Conservation (phyloP, 2,113 vertebrate genomes). For the Macheiramphus alcinus region DNA sequence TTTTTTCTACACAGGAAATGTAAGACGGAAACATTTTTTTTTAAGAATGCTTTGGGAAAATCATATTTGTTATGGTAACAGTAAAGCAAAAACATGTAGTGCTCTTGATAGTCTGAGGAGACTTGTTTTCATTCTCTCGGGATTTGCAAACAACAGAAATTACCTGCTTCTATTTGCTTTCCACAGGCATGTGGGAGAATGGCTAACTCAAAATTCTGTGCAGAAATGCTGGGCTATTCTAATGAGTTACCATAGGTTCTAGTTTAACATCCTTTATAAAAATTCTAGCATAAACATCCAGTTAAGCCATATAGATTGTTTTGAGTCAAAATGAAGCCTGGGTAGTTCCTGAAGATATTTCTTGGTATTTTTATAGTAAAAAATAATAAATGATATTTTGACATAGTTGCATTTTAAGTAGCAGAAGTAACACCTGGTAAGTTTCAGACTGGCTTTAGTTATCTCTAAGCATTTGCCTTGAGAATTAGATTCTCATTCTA, state of each 20-base stretch:
- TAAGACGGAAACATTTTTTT: not conserved
- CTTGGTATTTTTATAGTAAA: not conserved
- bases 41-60: not conserved
- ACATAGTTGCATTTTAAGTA: not conserved
- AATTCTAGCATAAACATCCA: not conserved
- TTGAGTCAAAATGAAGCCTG: not conserved
- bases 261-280: not conserved
- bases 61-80: not conserved
- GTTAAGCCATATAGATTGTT: not conserved
- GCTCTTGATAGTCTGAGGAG: not conserved
- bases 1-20: not conserved
- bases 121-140: not conserved
- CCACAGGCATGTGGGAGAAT: not conserved
- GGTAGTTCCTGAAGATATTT: not conserved
- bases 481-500: not conserved
- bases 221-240: not conserved
- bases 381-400: not conserved
- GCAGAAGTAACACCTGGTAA: not conserved
- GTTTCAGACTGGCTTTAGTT: not conserved
- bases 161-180: not conserved
- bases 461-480: not conserved
- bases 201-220: not conserved
- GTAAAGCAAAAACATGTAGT: not conserved
- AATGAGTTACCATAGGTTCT: not conserved
- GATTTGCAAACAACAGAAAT: not conserved